Base-by-base conservation (phyloP, 2,113 vertebrate genomes). In the Telmatochromis brachygnathus region DNA sequence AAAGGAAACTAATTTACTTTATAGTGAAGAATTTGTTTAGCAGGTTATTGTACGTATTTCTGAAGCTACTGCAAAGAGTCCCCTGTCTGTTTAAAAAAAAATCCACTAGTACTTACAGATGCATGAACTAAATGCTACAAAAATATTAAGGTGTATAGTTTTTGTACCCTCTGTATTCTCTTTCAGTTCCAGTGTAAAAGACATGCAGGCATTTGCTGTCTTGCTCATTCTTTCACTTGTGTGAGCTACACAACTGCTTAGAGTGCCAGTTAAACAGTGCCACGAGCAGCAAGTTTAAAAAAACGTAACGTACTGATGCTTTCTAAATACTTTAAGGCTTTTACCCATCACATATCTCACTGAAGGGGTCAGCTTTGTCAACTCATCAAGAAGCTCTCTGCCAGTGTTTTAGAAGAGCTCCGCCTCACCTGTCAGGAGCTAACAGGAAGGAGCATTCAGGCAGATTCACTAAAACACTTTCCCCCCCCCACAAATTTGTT, bases 401-500 rank as follows among this genome's bases (percentile, higher is more conserved):
- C 68, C 42, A 30, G 42, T 12, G 15, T 77, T 77, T 49, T 49
- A 77, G 14, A 49, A 77, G 45, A 77, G 73, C 70, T 28, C 70
- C 23, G 28, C 9, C 42, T 75, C 70, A 75, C 70, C 23, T 49
- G 42, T 75, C 70, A 49, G 15, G 70, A 4, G 70, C 42, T 19
- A 17, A 28, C 23, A 0, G 42, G 70, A 47, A 28, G 70, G 42
- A 28, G 1, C 9, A 17, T 19, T 77, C 42, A 8, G 23, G 70
- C 9, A 77, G 70, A 42, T 42, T 28, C 39, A 19, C 23, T 28
- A 26, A 49, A 30, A 75, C 23, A 75, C 70, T 19, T 26, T 6
- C n/a, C n/a, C n/a, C n/a, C 26, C 26, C 26, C 42, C 23, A 19
- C 15, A 19, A n/a, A 77, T 19, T 77, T 0, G 0, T 49, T 47